Conservation (phyloP, 2,797 vertebrate species). For the Leuciscus waleckii region DNA sequence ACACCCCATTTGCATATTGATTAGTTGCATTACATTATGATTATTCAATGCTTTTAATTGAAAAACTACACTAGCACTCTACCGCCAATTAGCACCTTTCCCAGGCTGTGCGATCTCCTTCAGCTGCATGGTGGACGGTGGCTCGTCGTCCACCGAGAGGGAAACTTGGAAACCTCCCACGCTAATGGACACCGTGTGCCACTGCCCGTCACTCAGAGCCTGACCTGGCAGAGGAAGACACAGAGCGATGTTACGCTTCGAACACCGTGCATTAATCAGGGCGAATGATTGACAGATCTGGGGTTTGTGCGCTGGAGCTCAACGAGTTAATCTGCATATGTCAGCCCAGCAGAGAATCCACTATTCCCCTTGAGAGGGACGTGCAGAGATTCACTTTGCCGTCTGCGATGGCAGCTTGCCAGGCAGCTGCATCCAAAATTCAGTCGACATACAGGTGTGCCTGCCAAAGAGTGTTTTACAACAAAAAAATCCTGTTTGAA, state of each 20-base stretch:
- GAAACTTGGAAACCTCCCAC: constrained; percentile 81
- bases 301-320: constrained; percentile 41
- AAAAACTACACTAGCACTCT: neutral
- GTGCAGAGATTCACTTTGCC: constrained; percentile 33
- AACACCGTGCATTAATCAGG: constrained; percentile 38
- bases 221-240: constrained; percentile 73
- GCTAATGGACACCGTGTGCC: constrained; percentile 83
- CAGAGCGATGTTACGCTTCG: constrained; percentile 45
- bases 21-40: neutral
- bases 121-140: constrained; percentile 75
- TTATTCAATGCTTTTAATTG: neutral
- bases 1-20: neutral
- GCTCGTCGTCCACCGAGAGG: constrained; percentile 78
- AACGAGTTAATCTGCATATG: constrained; percentile 49
- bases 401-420: constrained; percentile 39
- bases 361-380: constrained; percentile 39
- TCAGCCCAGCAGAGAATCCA: constrained; percentile 27
- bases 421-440: constrained; percentile 35
- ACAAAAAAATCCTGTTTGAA: constrained; percentile 39
- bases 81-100: constrained; percentile 87
- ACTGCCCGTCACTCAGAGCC: constrained; percentile 82
- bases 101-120: constrained; percentile 78
- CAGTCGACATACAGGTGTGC: constrained; percentile 34
- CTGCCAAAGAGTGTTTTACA: constrained; percentile 37
- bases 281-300: constrained; percentile 45